Evolutionary conservation across 1,140 invertebrate species (phyloP).

Genomic region (Trachymyrmex septentrionalis): DNA sequence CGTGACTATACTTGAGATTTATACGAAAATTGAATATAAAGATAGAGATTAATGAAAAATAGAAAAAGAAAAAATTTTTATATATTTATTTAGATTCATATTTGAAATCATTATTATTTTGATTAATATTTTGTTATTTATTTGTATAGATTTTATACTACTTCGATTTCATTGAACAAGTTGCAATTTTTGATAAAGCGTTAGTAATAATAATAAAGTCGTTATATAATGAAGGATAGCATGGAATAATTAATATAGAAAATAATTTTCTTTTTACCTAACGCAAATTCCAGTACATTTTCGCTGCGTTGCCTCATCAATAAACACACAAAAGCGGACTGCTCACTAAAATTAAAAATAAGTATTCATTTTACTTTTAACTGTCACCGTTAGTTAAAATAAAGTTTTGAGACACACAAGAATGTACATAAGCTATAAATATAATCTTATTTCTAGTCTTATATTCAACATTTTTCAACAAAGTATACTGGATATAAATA

Average conservation of each 20-base stretch:
- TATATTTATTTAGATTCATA: neutral
- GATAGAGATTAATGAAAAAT: constrained; percentile 9
- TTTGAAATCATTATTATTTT: neutral
- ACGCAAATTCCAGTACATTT: constrained; percentile 89
- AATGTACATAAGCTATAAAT: neutral
- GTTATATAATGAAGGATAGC: neutral
- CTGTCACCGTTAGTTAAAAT: neutral
- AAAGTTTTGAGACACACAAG: neutral
- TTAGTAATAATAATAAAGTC: neutral
- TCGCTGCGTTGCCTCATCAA: constrained; percentile 89
- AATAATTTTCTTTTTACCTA: constrained; percentile 73
- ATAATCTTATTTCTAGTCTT: neutral
- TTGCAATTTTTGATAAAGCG: neutral
- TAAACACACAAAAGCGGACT: constrained; percentile 89
- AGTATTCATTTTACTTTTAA: constrained; percentile 31
- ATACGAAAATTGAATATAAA: constrained; percentile 6
- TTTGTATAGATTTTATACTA: neutral
- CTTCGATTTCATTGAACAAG: neutral
- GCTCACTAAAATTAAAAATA: constrained; percentile 87
- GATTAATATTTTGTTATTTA: neutral
- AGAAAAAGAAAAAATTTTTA: neutral
- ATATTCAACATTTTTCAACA: neutral
- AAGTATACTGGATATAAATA: constrained; percentile 4
- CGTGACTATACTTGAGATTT: constrained; percentile 29
- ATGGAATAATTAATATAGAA: neutral